Percentiles rank a stretch among this genome's conserved stretches.
Conservation (phyloP, 2,888 invertebrate species). For the Acanthococcus lagerstroemiae region DNA sequence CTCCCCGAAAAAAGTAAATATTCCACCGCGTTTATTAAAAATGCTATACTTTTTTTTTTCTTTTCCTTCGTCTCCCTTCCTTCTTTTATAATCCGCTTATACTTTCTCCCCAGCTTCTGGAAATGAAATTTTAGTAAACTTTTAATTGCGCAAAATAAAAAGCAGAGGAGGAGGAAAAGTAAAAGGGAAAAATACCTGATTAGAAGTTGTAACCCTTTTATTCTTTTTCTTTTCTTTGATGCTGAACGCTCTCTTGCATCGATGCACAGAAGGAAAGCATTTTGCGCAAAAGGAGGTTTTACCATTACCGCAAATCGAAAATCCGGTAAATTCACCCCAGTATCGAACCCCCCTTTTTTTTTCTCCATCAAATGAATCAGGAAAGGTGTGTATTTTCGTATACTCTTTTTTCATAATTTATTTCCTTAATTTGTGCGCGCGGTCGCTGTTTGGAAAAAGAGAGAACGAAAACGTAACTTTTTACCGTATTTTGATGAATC, state of each 20-base stretch:
- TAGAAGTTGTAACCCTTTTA: slow-evolving; percentile 5
- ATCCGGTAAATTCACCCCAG: slow-evolving; percentile 16
- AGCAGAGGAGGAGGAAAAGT: background rate
- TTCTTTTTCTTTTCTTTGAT: slow-evolving; percentile 1
- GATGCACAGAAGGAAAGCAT: slow-evolving; percentile 1
- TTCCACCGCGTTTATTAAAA: background rate
- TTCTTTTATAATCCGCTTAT: background rate
- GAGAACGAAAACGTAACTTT: no score
- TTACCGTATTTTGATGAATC: slow-evolving; percentile 10
- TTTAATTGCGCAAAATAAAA: slow-evolving; percentile 12
- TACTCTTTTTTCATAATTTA: no score
- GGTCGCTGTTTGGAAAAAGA: background rate
- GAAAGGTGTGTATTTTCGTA: no score
- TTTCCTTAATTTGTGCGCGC: slow-evolving; percentile 19
- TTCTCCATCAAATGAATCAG: no score
- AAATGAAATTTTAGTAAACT: slow-evolving; percentile 2
- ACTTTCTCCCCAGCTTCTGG: background rate
- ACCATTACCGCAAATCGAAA: slow-evolving; percentile 25
- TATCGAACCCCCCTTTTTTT: slow-evolving; percentile 13
- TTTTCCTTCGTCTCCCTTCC: no score
- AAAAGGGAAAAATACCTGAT: slow-evolving; percentile 9
- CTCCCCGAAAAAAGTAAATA: background rate
- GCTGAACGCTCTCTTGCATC: slow-evolving; percentile 13
- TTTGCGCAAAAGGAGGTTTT: slow-evolving; percentile 18
- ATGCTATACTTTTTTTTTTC: no score